A percentile compares a stretch with the other conserved stretches of the same genome.
Evolutionary conservation across 2,113 vertebrate genomes (phyloP).

Genomic region (Notothenia coriiceps): DNA sequence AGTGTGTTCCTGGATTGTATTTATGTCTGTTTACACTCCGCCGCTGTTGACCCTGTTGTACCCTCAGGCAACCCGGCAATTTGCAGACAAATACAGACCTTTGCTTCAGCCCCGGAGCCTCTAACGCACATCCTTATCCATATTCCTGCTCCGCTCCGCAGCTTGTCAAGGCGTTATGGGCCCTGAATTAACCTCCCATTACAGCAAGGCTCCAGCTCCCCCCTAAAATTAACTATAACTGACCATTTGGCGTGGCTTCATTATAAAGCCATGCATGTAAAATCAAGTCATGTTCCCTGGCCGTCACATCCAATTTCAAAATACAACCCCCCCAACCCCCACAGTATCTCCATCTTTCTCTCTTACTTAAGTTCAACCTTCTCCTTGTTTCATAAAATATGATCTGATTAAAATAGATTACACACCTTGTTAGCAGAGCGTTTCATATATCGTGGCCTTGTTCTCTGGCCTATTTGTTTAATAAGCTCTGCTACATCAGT

Average conservation of each 20-base stretch:
- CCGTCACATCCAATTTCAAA: conserved; percentile 81
- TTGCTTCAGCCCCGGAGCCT: conserved; percentile 37
- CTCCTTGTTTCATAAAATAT: conserved; percentile 80
- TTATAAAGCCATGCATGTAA: conserved; percentile 80
- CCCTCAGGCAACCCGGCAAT: conserved; percentile 62
- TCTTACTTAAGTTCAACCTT: conserved; percentile 69
- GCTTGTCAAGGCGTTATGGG: conserved; percentile 52
- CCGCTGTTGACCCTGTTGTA: conserved; percentile 56
- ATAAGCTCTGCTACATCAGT: conserved; percentile 74
- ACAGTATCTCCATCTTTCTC: conserved; percentile 62
- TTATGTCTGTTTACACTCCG: conserved; percentile 47
- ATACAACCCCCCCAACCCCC: conserved; percentile 57
- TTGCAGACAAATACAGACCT: conserved; percentile 62
- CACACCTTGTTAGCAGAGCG: conserved; percentile 81
- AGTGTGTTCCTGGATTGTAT: conserved; percentile 30
- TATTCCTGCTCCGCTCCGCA: conserved; percentile 51
- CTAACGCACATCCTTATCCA: conserved; percentile 44
- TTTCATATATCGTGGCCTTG: conserved; percentile 78
- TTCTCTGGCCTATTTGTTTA: conserved; percentile 79
- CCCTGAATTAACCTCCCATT: conserved; percentile 74
- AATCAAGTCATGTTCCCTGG: conserved; percentile 66
- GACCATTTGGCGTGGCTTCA: conserved; percentile 78
- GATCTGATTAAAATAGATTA: conserved; percentile 83
- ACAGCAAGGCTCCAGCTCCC: conserved; percentile 59
- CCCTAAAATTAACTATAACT: conserved; percentile 75